A percentile compares a stretch with the other conserved stretches of the same genome.
Evolutionary conservation across 2,888 invertebrate genomes (phyloP).

Genomic region (Volucella inflata): DNA sequence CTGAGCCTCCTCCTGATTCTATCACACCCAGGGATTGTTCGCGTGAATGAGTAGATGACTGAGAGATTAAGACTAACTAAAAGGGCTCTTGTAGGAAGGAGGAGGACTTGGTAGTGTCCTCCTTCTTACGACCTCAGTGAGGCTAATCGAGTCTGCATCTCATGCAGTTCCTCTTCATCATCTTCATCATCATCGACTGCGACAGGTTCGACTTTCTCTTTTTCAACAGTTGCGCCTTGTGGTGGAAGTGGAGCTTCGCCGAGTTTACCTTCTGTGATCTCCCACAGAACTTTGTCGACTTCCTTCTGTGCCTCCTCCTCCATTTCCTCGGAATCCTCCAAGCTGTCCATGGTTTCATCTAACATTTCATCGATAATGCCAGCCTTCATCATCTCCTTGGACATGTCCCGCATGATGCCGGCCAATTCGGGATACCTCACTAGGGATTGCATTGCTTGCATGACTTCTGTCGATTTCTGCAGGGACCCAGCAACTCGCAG

Average conservation of each 20-base stretch:
- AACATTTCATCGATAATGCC: conserved; percentile 99
- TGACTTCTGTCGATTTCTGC: conserved; percentile 98
- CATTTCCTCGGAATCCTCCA: conserved; percentile 97
- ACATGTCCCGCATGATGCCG: conserved; percentile 97
- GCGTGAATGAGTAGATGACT: conserved; percentile 17
- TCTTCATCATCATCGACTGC: conserved; percentile 84
- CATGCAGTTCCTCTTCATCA: conserved; percentile 92
- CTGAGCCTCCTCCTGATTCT: conserved; percentile 31
- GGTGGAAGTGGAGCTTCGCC: conserved; percentile 95
- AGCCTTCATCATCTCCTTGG: conserved; percentile 99
- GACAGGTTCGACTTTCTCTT: conserved; percentile 85
- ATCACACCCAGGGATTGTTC: conserved; percentile 12
- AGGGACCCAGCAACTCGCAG: conserved; percentile 96
- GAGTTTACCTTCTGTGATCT: conserved; percentile 94
- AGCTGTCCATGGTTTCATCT: conserved; percentile 97
- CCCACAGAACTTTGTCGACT: conserved; percentile 96
- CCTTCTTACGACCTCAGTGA: conserved; percentile 91
- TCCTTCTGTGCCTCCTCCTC: conserved; percentile 98
- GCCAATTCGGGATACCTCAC: conserved; percentile 96
- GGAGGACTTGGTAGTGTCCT: not conserved
- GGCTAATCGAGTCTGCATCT: conserved; percentile 95
- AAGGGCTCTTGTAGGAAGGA: not conserved
- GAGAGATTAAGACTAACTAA: conserved; percentile 29
- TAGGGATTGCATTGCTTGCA: conserved; percentile 98
- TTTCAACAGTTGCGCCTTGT: conserved; percentile 86